These are phyloP conservation scores for Phaedon cochleariae DNA, from an alignment of 2,888 invertebrate genomes.

Conservation along the genomic window DNA sequence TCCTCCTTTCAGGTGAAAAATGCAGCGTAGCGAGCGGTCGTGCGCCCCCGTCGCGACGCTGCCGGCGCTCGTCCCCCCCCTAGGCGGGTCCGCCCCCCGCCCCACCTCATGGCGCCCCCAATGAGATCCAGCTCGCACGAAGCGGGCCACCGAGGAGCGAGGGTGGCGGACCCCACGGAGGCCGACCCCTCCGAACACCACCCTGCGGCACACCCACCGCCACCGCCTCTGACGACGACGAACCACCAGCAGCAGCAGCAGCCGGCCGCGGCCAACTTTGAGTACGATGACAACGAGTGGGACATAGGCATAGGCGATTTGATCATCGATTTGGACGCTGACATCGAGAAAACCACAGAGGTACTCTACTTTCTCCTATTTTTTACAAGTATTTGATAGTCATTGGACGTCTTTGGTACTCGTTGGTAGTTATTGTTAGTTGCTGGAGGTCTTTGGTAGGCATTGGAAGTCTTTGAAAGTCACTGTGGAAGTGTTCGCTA, in stretches of 20 bases:
- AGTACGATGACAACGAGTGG: slow-evolving; percentile 98
- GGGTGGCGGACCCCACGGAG: slow-evolving; percentile 67
- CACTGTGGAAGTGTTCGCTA: too few relatives aligned
- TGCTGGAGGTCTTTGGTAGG: too few relatives aligned
- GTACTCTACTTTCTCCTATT: too few relatives aligned
- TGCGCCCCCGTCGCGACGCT: slow-evolving; percentile 74
- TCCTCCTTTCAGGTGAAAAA: slow-evolving; percentile 69
- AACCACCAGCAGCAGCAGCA: slow-evolving; percentile 42
- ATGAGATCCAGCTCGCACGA: slow-evolving; percentile 77
- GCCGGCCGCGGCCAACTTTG: slow-evolving; percentile 75
- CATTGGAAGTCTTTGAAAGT: too few relatives aligned
- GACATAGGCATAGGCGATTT: slow-evolving; percentile 96
- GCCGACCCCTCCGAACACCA: slow-evolving; percentile 23
- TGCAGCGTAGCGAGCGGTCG: slow-evolving; percentile 77
- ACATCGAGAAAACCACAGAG: slow-evolving; percentile 91
- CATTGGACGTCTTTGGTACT: too few relatives aligned
- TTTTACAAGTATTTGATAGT: too few relatives aligned
- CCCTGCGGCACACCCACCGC: slow-evolving; percentile 41
- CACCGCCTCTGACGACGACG: slow-evolving; percentile 35
- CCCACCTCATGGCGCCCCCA: slow-evolving; percentile 78
- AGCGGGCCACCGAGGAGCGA: slow-evolving; percentile 77
- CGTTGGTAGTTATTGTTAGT: too few relatives aligned
- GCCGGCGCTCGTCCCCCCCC: slow-evolving; percentile 75
- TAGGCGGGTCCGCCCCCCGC: slow-evolving; percentile 68
- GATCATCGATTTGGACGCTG: slow-evolving; percentile 96